Evolutionary conservation across 2,888 invertebrate genomes (phyloP).

Genomic region (Scelioninae gen. 1): DNA sequence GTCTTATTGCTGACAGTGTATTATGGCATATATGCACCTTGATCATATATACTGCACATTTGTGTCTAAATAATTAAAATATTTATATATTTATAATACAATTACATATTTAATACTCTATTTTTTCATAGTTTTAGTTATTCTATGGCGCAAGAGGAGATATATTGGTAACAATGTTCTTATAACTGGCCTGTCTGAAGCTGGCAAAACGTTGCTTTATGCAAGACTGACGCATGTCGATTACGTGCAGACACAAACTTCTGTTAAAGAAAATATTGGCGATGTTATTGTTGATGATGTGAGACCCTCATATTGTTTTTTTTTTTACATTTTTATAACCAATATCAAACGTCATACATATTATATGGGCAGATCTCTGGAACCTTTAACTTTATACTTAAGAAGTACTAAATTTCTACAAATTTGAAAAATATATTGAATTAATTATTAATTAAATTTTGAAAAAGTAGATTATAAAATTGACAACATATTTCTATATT

Average conservation of each 20-base stretch:
- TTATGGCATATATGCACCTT: neutral
- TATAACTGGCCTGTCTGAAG: slow-evolving; percentile 93
- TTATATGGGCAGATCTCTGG: too few species aligned
- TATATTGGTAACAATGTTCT: slow-evolving; percentile 88
- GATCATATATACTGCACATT: slow-evolving; percentile 20
- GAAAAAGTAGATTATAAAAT: too few species aligned
- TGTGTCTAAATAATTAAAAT: neutral
- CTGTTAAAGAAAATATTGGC: slow-evolving; percentile 94
- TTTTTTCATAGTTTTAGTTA: slow-evolving; percentile 86
- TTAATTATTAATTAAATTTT: too few species aligned
- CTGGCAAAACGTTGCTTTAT: slow-evolving; percentile 95
- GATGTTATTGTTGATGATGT: slow-evolving; percentile 88
- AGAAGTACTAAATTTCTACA: too few species aligned
- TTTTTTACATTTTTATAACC: neutral
- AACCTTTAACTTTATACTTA: too few species aligned
- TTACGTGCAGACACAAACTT: slow-evolving; percentile 92
- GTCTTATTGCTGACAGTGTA: slow-evolving; percentile 17
- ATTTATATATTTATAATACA: slow-evolving; percentile 22
- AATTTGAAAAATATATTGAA: too few species aligned
- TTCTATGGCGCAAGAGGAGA: slow-evolving; percentile 87
- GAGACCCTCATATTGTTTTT: slow-evolving; percentile 78
- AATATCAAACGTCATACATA: neutral
- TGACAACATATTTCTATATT: too few species aligned
- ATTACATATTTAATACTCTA: slow-evolving; percentile 23
- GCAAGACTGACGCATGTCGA: slow-evolving; percentile 90